Base-by-base conservation (phyloP, 2,888 invertebrate genomes). In the Cheilosia vulpina region DNA sequence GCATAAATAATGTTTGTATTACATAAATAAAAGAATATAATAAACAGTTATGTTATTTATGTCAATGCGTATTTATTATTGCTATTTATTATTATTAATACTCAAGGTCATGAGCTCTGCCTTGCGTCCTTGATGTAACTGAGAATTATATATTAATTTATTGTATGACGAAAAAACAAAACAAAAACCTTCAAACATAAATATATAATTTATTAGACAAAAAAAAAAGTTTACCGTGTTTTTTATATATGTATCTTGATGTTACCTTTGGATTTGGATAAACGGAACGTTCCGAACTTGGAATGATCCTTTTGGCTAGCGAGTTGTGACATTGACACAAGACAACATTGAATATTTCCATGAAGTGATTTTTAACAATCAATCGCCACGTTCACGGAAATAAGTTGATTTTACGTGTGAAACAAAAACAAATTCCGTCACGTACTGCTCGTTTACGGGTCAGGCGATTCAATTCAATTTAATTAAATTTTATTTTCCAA, bases 141-240 rank as follows among this genome's bases (percentile, higher is more conserved):
- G 53, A 45, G 47, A 65, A 76, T 63, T 57, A 81, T 81, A 76
- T 76, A 81, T 69, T 60, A 43, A 71, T 71, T 71, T 60, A 77
- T 71, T 82, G 77, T 71, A 77, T 52, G 24, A 66, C 68, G 62
- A 60, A 17, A 63, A 55, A 53, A 71, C 34, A 52, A 58, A 71
- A 63, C 15, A 19, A 34, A 15, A 52, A 41, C 52, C 53, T n/a
- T 34, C 52, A 80, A 69, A 21, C 15, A 77, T 53, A 62, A 82
- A 82, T 60, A 77, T 77, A 82, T 82, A 38, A 77, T 82, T 82
- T 82, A 82, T 77, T 77, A 82, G 82, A 77, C 65, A 76, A 77
- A 52, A 21, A 43, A 52, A 27, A 31, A 31, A 9, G 2, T 41
- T 6, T 15, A 57, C 38, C 15, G 24, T 50, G 13, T 24, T 60